phyloP scores from a whole-genome alignment of 2,113 vertebrate genomes.

The Scomber colias region DNA sequence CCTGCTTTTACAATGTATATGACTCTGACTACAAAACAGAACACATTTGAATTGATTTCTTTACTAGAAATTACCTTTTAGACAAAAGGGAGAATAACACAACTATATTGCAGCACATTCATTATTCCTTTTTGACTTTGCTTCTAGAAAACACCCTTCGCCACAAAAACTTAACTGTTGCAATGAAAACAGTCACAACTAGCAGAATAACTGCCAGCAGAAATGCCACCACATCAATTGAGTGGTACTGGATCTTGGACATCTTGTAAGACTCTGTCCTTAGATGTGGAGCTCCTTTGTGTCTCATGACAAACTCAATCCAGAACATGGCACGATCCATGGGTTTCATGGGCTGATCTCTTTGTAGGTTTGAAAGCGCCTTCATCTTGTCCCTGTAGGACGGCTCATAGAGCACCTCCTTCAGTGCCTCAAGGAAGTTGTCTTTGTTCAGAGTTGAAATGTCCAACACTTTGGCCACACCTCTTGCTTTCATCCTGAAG shows the following conservation, averaged over 20 bases:
- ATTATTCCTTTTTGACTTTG: constrained; percentile 69
- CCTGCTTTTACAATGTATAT: too few species aligned
- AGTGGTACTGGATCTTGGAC: constrained; percentile 65
- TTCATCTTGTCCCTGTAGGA: constrained; percentile 73
- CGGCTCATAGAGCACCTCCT: constrained; percentile 67
- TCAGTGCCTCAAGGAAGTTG: constrained; percentile 66
- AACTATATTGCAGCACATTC: accelerated
- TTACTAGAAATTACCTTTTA: neutral
- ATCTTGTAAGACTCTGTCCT: constrained; percentile 67
- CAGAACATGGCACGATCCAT: constrained; percentile 75
- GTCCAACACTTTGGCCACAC: constrained; percentile 75
- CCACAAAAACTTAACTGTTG: constrained; percentile 30
- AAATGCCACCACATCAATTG: constrained; percentile 58
- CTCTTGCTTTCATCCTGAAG: constrained; percentile 62
- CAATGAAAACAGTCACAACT: neutral
- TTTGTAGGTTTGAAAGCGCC: constrained; percentile 66
- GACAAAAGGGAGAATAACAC: neutral
- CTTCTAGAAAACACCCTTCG: constrained; percentile 33
- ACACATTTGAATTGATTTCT: too few species aligned
- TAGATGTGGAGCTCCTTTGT: constrained; percentile 74
- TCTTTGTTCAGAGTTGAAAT: constrained; percentile 62
- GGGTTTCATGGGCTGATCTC: constrained; percentile 72
- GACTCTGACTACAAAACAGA: too few species aligned
- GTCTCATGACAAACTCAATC: constrained; percentile 80
- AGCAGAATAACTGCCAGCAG: constrained; percentile 38